phyloP scores from a whole-genome alignment of 2,797 vertebrate genomes.

The Champsocephalus gunnari region DNA sequence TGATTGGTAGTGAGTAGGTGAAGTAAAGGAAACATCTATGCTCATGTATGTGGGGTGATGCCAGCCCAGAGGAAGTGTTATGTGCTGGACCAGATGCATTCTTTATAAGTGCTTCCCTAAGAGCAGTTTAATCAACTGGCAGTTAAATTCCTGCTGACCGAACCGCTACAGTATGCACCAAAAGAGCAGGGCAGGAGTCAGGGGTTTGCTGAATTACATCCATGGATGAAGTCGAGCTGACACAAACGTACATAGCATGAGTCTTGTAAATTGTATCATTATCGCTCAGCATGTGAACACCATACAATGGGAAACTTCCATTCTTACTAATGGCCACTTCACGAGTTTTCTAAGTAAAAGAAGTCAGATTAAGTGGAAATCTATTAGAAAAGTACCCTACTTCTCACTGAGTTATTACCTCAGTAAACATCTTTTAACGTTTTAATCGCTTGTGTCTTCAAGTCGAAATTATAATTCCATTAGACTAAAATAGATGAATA shows the following conservation, averaged over 20 bases:
- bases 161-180: conserved; percentile 23
- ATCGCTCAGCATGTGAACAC: conserved; percentile 6
- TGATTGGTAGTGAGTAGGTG: conserved; percentile 38
- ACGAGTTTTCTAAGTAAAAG: too few species aligned
- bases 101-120: conserved; percentile 52
- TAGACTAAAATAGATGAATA: too few species aligned
- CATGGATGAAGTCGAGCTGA: background rate
- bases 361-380: too few species aligned
- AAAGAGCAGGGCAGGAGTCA: conserved; percentile 24
- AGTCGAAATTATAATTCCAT: too few species aligned
- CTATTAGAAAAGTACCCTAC: too few species aligned
- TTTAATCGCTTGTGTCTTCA: too few species aligned
- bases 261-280: conserved; percentile 7
- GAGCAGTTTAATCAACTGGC: conserved; percentile 61
- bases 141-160: conserved; percentile 52
- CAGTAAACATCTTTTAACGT: too few species aligned
- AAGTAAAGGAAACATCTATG: conserved; percentile 44
- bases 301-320: too few species aligned
- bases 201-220: conserved; percentile 8
- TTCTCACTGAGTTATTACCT: too few species aligned
- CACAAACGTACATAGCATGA: conserved; percentile 6
- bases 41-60: conserved; percentile 45
- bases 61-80: conserved; percentile 33
- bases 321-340: too few species aligned
- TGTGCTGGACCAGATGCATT: conserved; percentile 43